Base-by-base conservation (phyloP, 2,113 vertebrate genomes). In the Progne subis region DNA sequence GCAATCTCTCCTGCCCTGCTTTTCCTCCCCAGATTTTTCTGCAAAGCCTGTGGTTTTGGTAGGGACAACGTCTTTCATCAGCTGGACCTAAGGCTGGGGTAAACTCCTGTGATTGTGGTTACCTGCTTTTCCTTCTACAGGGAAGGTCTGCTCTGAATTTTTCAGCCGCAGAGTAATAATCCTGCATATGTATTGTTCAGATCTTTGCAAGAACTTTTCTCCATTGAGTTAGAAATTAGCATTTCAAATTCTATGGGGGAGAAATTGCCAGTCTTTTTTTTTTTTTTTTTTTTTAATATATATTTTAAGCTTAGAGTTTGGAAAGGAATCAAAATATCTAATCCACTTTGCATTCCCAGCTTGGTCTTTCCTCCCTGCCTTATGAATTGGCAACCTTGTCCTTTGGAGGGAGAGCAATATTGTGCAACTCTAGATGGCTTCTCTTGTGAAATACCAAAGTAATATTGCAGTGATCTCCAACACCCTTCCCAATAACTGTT, bases 281-380 rank as follows among this genome's bases (percentile, higher is more conserved):
- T 37, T 37, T 37, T 37, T 37, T 37, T 37, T 37, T 37, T 37
- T 37, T 37, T 37, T 37, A n/a, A n/a, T 37, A 37, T 37, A 56
- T 90, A 92, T 94, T 96, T 92, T 88, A 94, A 95, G 90, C 77
- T 88, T 88, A 79, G 80, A 57, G 8, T 90, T 92, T 95, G 93
- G 86, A 94, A 92, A 4, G 3, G 76, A 96, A 82, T 90, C 90
- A 90, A 93, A 90, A 94, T 86, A 71, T 84, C 69, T 78, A 81
- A 93, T 68, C 69, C 75, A 86, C 71, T 96, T 91, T 90, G 47
- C 55, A 63, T 92, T 94, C 67, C 61, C 60, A 60, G 21, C 55
- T 50, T 78, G 83, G 71, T 94, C 72, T 81, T 88, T 94, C 64
- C 46, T 88, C 50, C 56, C 41, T 74, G 80, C 65, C 26, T 90